Evolutionary conservation across 2,797 vertebrate species (phyloP).

Genomic region (Xiphophorus birchmanni): DNA sequence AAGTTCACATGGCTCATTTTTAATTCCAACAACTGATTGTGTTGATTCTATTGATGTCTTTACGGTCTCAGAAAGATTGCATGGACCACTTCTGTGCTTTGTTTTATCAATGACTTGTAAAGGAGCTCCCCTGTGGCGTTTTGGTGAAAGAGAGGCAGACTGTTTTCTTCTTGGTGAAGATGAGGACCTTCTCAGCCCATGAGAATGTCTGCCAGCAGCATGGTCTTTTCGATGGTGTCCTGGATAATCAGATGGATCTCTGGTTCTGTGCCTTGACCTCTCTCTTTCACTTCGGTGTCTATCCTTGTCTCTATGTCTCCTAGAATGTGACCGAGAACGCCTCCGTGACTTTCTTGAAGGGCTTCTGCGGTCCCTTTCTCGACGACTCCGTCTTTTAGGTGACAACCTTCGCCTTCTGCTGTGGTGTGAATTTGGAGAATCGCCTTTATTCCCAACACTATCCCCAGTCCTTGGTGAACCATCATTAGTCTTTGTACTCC

Average conservation of each 20-base stretch:
- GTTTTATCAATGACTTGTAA: constrained; percentile 74
- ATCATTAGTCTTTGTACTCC: constrained; percentile 59
- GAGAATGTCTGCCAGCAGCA: constrained; percentile 66
- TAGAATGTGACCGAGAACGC: constrained; percentile 70
- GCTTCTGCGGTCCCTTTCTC: constrained; percentile 69
- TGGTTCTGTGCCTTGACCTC: constrained; percentile 69
- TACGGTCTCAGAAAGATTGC: constrained; percentile 53
- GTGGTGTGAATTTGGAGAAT: constrained; percentile 50
- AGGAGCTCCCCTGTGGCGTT: constrained; percentile 64
- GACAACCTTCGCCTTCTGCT: constrained; percentile 68
- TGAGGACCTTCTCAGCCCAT: constrained; percentile 69
- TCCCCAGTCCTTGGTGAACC: constrained; percentile 48
- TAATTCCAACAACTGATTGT: constrained; percentile 21
- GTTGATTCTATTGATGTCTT: constrained; percentile 48
- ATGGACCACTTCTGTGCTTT: constrained; percentile 49
- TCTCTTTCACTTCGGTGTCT: constrained; percentile 71
- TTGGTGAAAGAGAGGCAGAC: constrained; percentile 57
- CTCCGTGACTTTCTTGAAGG: constrained; percentile 66
- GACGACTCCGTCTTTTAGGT: constrained; percentile 71
- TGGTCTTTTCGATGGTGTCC: constrained; percentile 66
- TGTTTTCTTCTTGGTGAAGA: constrained; percentile 63
- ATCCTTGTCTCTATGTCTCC: constrained; percentile 65
- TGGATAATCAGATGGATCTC: constrained; percentile 64
- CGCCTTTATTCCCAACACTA: constrained; percentile 34
- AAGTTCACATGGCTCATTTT: constrained; percentile 57